Evolutionary conservation across 1,140 invertebrate genomes (phyloP), one percentile per base, ranked within the genome.

Genomic region (Drosophila nikananu): DNA sequence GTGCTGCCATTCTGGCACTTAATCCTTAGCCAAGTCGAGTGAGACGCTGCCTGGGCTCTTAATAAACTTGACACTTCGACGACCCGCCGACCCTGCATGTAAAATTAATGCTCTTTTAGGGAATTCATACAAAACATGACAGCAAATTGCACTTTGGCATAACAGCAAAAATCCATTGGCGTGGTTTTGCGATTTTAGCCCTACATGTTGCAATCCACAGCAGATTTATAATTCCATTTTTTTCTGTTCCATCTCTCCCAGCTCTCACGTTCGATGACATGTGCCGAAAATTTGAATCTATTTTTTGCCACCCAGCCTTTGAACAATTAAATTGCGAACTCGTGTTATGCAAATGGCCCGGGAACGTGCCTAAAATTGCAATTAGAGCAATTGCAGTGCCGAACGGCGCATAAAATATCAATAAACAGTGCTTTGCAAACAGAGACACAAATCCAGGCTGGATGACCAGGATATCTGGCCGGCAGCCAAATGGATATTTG

Each of bases 321-420:
- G 61, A 81, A 81, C 77, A 81, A 89, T 87, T 71, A 75, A 75
- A 87, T 81, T 63, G 65, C 58, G 61, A 84, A 84, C 80, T 78
- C 77, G 51, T 84, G 84, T 83, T 80, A 89, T 89, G 73, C 83
- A 81, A 87, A 83, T 87, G 67, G 65, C 55, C 70, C 60, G 77
- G 71, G 77, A 71, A 86, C 84, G 83, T 86, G 83, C 77, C 84
- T 81, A 84, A 87, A 87, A 87, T 87, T 78, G 81, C 83, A 87
- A 87, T 83, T 87, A 89, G 86, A 75, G 64, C 73, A 77, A 74
- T 73, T 71, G 76, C 55, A 65, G 49, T 32, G 35, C 48, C 72
- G 83, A 76, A 68, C 75, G 74, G 73, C 60, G 55, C 81, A 87
- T 87, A 81, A 84, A 89, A 89, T 81, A 87, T 89, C 86, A 89